Evolutionary conservation across 2,113 vertebrate species (phyloP).

Genomic region (Alosa alosa): DNA sequence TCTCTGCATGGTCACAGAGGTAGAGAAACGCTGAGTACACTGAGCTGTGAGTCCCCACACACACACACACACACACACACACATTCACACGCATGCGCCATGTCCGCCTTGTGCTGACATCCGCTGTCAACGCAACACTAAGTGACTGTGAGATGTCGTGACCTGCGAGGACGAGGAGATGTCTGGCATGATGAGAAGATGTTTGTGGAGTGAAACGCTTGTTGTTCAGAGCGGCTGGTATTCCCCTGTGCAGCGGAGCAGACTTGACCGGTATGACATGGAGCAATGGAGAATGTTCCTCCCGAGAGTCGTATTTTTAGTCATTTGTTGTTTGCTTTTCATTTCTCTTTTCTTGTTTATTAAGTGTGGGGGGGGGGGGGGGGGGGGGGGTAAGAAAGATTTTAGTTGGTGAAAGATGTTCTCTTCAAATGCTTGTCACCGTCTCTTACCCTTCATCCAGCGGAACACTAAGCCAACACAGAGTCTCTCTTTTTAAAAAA

Average conservation of each 20-base stretch:
- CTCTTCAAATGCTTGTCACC: neutral
- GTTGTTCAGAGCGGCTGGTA: neutral
- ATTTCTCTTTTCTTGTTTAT: neutral
- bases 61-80: constrained; percentile 19
- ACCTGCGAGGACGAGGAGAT: constrained; percentile 9
- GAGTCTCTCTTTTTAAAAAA: neutral
- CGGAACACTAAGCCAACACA: neutral
- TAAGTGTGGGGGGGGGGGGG: neutral
- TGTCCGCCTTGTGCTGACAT: neutral
- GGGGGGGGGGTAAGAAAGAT: neutral
- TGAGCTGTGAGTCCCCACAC: neutral
- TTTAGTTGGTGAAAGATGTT: neutral
- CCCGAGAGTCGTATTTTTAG: neutral
- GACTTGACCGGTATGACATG: neutral
- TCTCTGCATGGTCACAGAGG: neutral
- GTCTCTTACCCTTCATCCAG: neutral
- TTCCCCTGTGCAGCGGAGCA: neutral
- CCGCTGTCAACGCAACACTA: neutral
- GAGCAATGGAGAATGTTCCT: neutral
- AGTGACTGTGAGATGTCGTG: constrained; percentile 10
- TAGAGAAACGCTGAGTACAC: neutral
- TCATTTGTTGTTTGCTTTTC: neutral
- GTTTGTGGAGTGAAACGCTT: neutral
- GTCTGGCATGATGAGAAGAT: neutral
- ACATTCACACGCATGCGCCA: neutral